Conservation (phyloP, 1,140 invertebrate species). For the Matsumurasca onukii region DNA sequence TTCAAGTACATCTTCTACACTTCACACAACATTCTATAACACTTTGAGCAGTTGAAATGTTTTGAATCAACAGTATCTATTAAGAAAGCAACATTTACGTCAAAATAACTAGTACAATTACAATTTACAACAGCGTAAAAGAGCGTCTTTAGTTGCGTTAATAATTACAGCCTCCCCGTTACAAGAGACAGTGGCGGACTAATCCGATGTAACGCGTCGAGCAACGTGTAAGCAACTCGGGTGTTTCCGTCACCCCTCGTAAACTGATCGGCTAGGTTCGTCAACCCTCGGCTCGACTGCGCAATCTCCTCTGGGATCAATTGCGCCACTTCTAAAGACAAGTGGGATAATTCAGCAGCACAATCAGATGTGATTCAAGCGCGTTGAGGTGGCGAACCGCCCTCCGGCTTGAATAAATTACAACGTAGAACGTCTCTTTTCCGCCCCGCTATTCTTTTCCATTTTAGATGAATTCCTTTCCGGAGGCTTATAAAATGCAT, state of each 20-base stretch:
- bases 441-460: conserved; percentile 12
- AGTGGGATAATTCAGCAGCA: conserved; percentile 14
- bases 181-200: not conserved
- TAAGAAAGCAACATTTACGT: not conserved
- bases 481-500: conserved; percentile 27
- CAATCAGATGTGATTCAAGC: conserved; percentile 21
- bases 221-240: not conserved
- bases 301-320: conserved; percentile 23
- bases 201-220: not conserved
- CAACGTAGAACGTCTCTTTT: conserved; percentile 15
- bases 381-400: conserved; percentile 12
- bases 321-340: conserved; percentile 27
- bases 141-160: not conserved
- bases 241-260: conserved; percentile 11
- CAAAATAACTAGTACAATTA: not conserved
- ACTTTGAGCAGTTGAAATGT: not conserved
- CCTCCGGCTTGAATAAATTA: conserved; percentile 20
- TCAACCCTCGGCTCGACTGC: not conserved
- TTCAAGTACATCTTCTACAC: conserved; percentile 10
- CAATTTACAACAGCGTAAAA: not conserved
- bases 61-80: not conserved
- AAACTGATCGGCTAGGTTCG: not conserved
- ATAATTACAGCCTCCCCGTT: not conserved
- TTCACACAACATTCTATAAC: conserved; percentile 1
- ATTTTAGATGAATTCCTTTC: conserved; percentile 26